Percentiles rank a stretch among this genome's conserved stretches.
phyloP scores from a whole-genome alignment of 2,113 vertebrate species.

The Tragelaphus scriptus region DNA sequence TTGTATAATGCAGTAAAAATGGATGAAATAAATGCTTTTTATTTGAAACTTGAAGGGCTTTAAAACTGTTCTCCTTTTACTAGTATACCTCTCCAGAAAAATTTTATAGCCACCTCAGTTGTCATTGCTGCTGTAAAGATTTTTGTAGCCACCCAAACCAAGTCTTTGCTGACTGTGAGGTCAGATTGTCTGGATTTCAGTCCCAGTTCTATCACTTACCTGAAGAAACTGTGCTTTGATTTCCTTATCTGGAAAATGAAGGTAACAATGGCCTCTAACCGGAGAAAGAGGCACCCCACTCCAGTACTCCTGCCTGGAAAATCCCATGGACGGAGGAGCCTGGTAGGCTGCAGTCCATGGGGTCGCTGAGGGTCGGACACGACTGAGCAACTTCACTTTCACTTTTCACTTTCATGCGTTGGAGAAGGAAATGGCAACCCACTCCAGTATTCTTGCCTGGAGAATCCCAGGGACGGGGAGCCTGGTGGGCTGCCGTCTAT shows the following conservation, averaged over 20 bases:
- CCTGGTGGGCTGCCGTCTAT: too few species aligned
- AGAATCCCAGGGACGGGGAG: too few species aligned
- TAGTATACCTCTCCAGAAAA: neutral
- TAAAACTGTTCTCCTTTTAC: neutral
- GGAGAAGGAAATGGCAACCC: too few species aligned
- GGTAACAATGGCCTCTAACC: neutral
- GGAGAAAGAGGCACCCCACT: too few species aligned
- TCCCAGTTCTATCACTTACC: neutral
- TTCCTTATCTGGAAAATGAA: neutral
- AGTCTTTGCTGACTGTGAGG: neutral
- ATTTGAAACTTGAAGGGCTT: neutral
- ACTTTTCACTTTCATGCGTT: too few species aligned
- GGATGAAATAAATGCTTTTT: neutral
- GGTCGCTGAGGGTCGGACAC: too few species aligned
- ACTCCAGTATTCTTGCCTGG: too few species aligned
- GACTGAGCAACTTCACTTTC: too few species aligned
- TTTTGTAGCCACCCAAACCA: neutral
- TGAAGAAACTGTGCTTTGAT: neutral
- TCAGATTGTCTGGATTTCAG: neutral
- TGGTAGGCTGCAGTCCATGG: too few species aligned
- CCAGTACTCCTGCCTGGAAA: too few species aligned
- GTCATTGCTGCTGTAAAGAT: neutral
- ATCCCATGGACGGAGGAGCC: too few species aligned
- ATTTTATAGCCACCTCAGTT: neutral
- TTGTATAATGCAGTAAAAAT: neutral